Conservation (phyloP, 2,888 invertebrate species). For the Oligia latruncula region DNA sequence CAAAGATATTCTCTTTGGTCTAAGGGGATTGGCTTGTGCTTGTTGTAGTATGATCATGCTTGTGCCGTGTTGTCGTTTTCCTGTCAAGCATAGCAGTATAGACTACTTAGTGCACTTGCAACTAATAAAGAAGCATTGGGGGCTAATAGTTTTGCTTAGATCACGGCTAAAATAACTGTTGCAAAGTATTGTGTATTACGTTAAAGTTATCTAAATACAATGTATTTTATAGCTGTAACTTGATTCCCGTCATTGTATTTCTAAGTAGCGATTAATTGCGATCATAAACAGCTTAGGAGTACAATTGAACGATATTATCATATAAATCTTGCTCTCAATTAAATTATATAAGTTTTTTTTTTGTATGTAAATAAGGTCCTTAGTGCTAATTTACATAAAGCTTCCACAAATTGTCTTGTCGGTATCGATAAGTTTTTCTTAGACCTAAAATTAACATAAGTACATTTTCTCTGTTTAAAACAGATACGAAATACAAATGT, state of each 20-base stretch:
- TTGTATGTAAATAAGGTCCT: constrained; percentile 4
- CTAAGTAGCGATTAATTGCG: constrained; percentile 6
- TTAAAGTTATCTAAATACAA: constrained; percentile 22
- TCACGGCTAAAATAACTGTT: constrained; percentile 3
- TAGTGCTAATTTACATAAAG: constrained; percentile 9
- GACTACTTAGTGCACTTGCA: not conserved
- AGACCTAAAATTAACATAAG: constrained; percentile 19
- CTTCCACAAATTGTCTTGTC: constrained; percentile 12
- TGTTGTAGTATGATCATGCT: no score
- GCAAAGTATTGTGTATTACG: not conserved
- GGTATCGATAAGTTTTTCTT: constrained; percentile 23
- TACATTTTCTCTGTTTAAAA: constrained; percentile 35
- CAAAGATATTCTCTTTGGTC: no score
- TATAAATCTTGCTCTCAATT: not conserved
- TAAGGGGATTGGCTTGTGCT: not conserved
- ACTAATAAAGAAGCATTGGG: not conserved
- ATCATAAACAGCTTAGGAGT: constrained; percentile 29
- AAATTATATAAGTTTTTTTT: not conserved
- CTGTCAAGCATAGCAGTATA: not conserved
- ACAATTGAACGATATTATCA: constrained; percentile 7
- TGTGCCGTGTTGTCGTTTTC: not conserved
- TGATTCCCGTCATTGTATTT: constrained; percentile 34
- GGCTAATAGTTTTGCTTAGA: not conserved
- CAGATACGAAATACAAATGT: constrained; percentile 27
- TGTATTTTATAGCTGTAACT: not conserved